Evolutionary conservation across 1,140 invertebrate genomes (phyloP).

Genomic region (Semibalanus balanoides): DNA sequence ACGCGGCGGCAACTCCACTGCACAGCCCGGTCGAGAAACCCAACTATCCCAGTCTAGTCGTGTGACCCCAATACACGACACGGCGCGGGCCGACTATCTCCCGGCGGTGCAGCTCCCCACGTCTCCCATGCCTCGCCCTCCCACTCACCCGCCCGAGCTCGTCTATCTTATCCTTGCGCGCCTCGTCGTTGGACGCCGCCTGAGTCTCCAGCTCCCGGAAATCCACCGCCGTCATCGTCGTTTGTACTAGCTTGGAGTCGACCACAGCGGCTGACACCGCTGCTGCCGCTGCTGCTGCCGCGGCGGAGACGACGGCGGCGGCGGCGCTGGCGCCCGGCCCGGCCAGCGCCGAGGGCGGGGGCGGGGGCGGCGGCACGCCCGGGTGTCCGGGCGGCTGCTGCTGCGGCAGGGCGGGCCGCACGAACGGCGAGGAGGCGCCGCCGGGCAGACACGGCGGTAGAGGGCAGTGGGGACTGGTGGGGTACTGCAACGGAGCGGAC

Average conservation of each 20-base stretch:
- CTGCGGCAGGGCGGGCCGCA: no score
- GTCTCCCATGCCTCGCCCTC: background rate
- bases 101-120: no score
- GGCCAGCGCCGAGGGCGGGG: conserved; percentile 13
- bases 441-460: background rate
- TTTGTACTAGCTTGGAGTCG: conserved; percentile 10
- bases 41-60: no score
- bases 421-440: background rate
- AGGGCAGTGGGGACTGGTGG: background rate
- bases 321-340: conserved; percentile 21
- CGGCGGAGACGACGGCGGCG: conserved; percentile 32
- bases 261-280: conserved; percentile 1
- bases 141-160: conserved; percentile 28
- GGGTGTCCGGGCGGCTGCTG: no score
- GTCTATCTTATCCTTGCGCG: conserved; percentile 24
- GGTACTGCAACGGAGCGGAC: background rate
- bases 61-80: no score
- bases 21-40: no score
- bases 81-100: no score
- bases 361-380: background rate
- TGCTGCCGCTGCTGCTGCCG: conserved; percentile 11
- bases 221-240: conserved; percentile 7
- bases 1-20: no score
- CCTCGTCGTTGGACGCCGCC: conserved; percentile 7
- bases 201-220: conserved; percentile 9